Evolutionary conservation across 1,140 invertebrate species (phyloP).

Genomic region (Archivesica marissinica): DNA sequence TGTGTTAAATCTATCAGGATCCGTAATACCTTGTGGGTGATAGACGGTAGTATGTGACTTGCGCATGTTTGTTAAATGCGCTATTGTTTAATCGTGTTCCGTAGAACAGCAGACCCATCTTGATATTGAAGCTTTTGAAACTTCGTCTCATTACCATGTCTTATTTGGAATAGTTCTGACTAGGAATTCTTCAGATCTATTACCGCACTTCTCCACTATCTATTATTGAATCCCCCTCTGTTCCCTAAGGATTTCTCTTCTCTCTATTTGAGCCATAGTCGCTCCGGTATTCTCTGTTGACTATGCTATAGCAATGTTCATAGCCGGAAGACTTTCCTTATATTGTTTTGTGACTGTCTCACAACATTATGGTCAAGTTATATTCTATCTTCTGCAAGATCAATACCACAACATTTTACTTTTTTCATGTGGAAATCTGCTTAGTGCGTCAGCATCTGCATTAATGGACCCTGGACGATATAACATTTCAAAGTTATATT

Average conservation of each 20-base stretch:
- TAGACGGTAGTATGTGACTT: background rate
- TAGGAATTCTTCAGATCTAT: background rate
- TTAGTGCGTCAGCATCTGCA: too few relatives aligned
- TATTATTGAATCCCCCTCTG: constrained; percentile 14
- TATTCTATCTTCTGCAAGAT: too few relatives aligned
- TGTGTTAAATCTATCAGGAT: constrained; percentile 13
- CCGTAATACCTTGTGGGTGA: background rate
- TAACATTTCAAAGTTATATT: too few relatives aligned
- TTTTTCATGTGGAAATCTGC: too few relatives aligned
- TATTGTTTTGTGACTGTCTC: too few relatives aligned
- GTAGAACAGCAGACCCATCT: constrained; percentile 15
- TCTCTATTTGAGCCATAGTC: too few relatives aligned
- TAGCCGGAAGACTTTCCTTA: too few relatives aligned
- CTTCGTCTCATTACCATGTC: constrained; percentile 7
- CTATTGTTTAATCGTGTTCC: background rate
- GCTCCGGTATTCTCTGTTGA: too few relatives aligned
- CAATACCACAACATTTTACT: too few relatives aligned
- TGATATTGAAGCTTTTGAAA: constrained; percentile 38
- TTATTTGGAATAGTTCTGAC: background rate
- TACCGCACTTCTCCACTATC: constrained; percentile 2
- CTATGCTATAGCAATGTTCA: too few relatives aligned
- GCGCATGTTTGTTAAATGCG: background rate
- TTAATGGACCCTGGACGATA: too few relatives aligned
- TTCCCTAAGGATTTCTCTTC: background rate
- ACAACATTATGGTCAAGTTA: too few relatives aligned